Percentiles rank a stretch among this genome's conserved stretches.
phyloP scores from a whole-genome alignment of 1,140 invertebrate species.

The Thaumetopoea pityocampa region DNA sequence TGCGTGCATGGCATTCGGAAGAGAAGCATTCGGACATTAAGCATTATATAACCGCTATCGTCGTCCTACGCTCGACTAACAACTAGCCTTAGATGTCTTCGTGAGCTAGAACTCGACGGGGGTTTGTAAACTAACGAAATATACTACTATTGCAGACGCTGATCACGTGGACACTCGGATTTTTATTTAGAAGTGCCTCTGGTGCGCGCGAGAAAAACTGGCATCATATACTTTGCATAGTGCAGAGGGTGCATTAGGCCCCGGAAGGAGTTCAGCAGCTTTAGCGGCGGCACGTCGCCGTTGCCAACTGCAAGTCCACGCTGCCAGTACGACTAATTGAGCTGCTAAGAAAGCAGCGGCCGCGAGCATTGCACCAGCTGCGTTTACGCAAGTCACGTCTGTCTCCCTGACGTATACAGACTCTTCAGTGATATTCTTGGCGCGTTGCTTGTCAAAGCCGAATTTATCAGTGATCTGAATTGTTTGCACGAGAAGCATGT shows the following conservation, averaged over 20 bases:
- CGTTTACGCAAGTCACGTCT: constrained; percentile 82
- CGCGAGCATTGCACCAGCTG: constrained; percentile 86
- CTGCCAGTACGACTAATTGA: constrained; percentile 88
- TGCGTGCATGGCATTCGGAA: constrained; percentile 44
- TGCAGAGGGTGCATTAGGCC: constrained; percentile 78
- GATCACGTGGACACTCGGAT: constrained; percentile 52
- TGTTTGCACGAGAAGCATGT: constrained; percentile 91
- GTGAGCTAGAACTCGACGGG: constrained; percentile 59
- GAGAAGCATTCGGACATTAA: constrained; percentile 45
- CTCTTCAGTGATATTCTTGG: constrained; percentile 72
- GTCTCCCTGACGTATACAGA: constrained; percentile 78
- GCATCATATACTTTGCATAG: constrained; percentile 92
- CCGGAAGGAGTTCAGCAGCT: constrained; percentile 65
- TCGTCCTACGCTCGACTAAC: constrained; percentile 45
- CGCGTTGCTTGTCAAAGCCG: constrained; percentile 82
- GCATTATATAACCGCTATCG: constrained; percentile 63
- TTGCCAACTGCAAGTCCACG: constrained; percentile 90
- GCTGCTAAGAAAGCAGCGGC: constrained; percentile 89
- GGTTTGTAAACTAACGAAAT: constrained; percentile 64
- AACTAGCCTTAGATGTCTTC: constrained; percentile 35
- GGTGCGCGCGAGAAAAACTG: constrained; percentile 82
- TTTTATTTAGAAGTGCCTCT: constrained; percentile 85
- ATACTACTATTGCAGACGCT: constrained; percentile 69
- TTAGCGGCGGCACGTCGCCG: constrained; percentile 81
- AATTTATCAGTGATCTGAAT: constrained; percentile 96